These are phyloP conservation scores for Candidula unifasciata DNA, from an alignment of 2,888 invertebrate genomes.

Conservation along the genomic window DNA sequence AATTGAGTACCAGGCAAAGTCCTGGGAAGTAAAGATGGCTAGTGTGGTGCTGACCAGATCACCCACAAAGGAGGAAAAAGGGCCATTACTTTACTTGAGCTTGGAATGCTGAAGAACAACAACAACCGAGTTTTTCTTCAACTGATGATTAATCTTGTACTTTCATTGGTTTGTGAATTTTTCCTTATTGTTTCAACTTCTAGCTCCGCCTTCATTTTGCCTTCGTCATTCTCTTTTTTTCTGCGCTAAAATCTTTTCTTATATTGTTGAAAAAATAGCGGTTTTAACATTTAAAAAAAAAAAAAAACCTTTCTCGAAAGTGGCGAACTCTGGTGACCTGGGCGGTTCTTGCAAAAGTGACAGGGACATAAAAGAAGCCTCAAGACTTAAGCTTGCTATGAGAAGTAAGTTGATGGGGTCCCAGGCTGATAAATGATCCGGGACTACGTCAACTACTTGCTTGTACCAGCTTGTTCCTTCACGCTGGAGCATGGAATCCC, in stretches of 20 bases:
- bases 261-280: not conserved
- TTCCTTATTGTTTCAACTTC: not conserved
- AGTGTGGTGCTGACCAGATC: no score
- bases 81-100: no score
- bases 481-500: not conserved
- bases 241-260: not conserved
- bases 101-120: no score
- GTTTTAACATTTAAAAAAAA: no score
- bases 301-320: not conserved
- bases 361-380: not conserved
- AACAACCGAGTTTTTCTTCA: no score
- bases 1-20: no score
- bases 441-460: conserved; percentile 75
- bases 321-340: not conserved
- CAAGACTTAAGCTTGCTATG: conserved; percentile 40
- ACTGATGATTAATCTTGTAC: not conserved
- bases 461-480: conserved; percentile 38
- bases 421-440: conserved; percentile 68
- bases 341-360: not conserved
- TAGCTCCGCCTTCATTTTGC: not conserved
- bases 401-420: conserved; percentile 74
- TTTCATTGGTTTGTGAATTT: not conserved
- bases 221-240: not conserved
- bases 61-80: no score
- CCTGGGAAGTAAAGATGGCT: no score